Conservation (phyloP, 2,113 vertebrate species). For the Pelobates fuscus region DNA sequence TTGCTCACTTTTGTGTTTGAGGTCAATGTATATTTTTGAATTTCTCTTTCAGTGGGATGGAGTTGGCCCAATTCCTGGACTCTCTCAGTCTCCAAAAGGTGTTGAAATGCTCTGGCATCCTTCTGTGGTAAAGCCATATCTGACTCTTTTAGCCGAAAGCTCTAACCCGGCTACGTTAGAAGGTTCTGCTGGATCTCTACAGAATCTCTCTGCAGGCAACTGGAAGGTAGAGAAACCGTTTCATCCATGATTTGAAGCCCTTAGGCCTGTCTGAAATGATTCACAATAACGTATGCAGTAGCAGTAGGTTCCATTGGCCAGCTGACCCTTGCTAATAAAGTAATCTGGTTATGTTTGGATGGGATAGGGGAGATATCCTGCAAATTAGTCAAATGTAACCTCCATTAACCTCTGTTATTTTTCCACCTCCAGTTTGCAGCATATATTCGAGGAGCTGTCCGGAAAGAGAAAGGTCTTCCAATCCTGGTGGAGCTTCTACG, state of each 20-base stretch:
- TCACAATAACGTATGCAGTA: neutral
- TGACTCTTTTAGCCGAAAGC: slow-evolving; percentile 93
- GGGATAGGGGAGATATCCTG: neutral
- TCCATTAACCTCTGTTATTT: slow-evolving; percentile 3
- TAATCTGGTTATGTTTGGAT: neutral
- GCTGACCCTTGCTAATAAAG: neutral
- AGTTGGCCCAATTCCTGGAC: slow-evolving; percentile 92
- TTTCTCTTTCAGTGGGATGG: slow-evolving; percentile 87
- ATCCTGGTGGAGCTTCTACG: slow-evolving; percentile 96
- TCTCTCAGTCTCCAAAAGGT: slow-evolving; percentile 92
- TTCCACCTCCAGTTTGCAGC: slow-evolving; percentile 81
- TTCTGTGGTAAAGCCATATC: slow-evolving; percentile 92
- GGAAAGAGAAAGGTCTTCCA: slow-evolving; percentile 96
- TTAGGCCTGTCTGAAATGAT: neutral
- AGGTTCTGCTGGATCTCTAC: slow-evolving; percentile 92
- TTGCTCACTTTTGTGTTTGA: too few relatives aligned
- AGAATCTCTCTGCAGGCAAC: slow-evolving; percentile 96
- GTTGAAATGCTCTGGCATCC: slow-evolving; percentile 98
- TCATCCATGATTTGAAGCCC: neutral
- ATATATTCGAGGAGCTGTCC: slow-evolving; percentile 92
- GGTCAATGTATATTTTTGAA: too few relatives aligned
- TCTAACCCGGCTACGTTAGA: slow-evolving; percentile 96
- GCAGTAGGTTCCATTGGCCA: neutral
- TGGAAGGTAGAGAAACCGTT: slow-evolving; percentile 84
- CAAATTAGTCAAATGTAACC: neutral